These are phyloP conservation scores for Hipparchia semele DNA, from an alignment of 2,888 invertebrate genomes.

Conservation along the genomic window DNA sequence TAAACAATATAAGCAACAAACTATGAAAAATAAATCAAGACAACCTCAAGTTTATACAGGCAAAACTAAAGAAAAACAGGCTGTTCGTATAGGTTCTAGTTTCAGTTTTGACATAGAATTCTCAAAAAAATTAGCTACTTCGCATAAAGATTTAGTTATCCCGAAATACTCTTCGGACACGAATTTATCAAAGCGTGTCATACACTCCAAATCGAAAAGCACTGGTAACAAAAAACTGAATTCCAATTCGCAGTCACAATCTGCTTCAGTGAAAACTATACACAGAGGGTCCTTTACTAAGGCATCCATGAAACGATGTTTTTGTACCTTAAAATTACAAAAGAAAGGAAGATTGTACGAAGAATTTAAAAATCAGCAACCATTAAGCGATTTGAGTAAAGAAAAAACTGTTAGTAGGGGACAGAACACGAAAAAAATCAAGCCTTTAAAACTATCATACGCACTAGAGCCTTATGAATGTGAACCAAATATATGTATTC, in stretches of 20 bases:
- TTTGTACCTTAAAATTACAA: conserved; percentile 49
- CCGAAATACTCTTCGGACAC: conserved; percentile 14
- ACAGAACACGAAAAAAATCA: conserved; percentile 37
- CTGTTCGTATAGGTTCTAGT: conserved; percentile 39
- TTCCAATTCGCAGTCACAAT: conserved; percentile 30
- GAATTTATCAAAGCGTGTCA: conserved; percentile 3
- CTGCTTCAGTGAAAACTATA: conserved; percentile 13
- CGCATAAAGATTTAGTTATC: neutral
- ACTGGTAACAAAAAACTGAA: conserved; percentile 37
- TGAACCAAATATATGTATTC: conserved; percentile 48
- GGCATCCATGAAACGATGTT: conserved; percentile 49
- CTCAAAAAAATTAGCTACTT: conserved; percentile 32
- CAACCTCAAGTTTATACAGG: neutral
- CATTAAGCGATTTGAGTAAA: conserved; percentile 11
- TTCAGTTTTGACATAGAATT: conserved; percentile 41
- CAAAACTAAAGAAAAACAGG: conserved; percentile 18
- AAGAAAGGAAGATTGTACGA: conserved; percentile 39
- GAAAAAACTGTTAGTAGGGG: conserved; percentile 39
- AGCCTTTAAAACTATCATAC: conserved; percentile 20
- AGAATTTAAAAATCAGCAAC: conserved; percentile 15
- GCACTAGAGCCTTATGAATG: conserved; percentile 47
- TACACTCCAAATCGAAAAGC: conserved; percentile 12
- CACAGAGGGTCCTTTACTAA: conserved; percentile 40
- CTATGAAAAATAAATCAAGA: neutral
- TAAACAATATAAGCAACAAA: conserved; percentile 15